These are phyloP conservation scores for Cryptus viduatorius DNA, from an alignment of 2,888 invertebrate genomes.

Conservation along the genomic window DNA sequence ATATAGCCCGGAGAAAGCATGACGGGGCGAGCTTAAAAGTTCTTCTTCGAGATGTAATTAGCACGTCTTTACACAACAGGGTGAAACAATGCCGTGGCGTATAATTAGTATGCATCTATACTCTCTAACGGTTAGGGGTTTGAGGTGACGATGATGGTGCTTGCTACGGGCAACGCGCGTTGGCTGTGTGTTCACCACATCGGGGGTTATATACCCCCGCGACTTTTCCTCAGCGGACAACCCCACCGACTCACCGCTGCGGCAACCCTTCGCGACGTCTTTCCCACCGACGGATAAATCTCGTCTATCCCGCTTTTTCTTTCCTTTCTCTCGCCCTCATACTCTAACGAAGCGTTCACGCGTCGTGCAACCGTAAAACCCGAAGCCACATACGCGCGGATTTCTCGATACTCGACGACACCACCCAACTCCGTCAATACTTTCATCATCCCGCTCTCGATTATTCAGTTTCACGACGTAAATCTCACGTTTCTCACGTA, in stretches of 20 bases:
- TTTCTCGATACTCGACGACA: slow-evolving; percentile 57
- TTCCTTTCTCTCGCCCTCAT: slow-evolving; percentile 42
- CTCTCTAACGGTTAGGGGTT: slow-evolving; percentile 14
- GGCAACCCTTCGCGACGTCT: slow-evolving; percentile 47
- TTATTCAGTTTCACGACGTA: neutral
- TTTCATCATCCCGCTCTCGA: slow-evolving; percentile 1
- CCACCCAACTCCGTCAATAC: slow-evolving; percentile 20
- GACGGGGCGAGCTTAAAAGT: slow-evolving; percentile 65
- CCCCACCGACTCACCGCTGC: slow-evolving; percentile 29
- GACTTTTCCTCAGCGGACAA: slow-evolving; percentile 59
- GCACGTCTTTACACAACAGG: slow-evolving; percentile 81
- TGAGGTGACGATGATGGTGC: slow-evolving; percentile 40
- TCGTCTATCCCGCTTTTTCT: slow-evolving; percentile 23
- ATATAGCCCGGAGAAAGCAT: slow-evolving; percentile 12
- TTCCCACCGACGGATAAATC: slow-evolving; percentile 58
- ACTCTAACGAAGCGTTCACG: slow-evolving; percentile 22
- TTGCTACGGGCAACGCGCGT: slow-evolving; percentile 12
- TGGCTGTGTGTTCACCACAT: slow-evolving; percentile 37
- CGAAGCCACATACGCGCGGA: slow-evolving; percentile 39
- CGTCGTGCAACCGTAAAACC: neutral
- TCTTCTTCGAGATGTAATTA: slow-evolving; percentile 83
- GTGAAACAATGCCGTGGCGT: slow-evolving; percentile 78
- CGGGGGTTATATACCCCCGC: slow-evolving; percentile 42
- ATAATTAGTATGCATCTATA: slow-evolving; percentile 81
- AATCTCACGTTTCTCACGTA: neutral